Base-by-base conservation (phyloP, 2,113 vertebrate species). In the Addax nasomaculatus region DNA sequence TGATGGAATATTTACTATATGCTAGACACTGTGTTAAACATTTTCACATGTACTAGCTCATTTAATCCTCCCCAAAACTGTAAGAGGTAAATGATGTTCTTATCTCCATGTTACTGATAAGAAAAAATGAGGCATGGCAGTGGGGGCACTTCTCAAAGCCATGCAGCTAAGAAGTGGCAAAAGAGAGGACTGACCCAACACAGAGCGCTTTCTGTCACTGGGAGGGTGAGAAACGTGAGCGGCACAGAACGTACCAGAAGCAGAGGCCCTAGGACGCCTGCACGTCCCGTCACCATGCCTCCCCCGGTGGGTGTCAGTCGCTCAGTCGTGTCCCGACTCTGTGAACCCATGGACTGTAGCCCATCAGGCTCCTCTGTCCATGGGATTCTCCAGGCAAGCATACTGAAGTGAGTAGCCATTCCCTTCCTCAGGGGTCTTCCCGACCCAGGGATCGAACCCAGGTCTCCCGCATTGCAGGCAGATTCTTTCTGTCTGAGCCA, bases 231-330 rank as follows among this genome's bases (percentile, higher is more conserved):
- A 80, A 33, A 1, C 36, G 27, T 1, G 30, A 47, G 5, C 10
- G 16, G 58, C 64, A 17, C 27, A 45, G 70, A 15, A 36, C 3
- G 47, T 8, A 30, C 19, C 13, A 7, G 33, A 36, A 5, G 1
- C 21, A 7, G 30, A 45, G 55, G 27, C 8, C 8, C 14, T 0
- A 3, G 81, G 79, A 64, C 3, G 0, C 25, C 6, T 47, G 47
- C 60, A 4, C 1, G 1, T 1, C 2, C 57, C 23, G 1, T 6
- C 17, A 13, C 6, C 7, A 2, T 2, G 39, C 12, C 6, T 0
- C 30, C 43, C 36, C 29, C 12, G 1, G 21, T 13, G 70, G 12
- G 23, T 43, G 12, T 76, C 0, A 25, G 36, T 14, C 1, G 6
- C 23, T 27, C 23, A 7, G 70, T 43, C 1, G 12, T 27, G 36